phyloP scores from a whole-genome alignment of 1,140 invertebrate species.

The Odontomachus brunneus region DNA sequence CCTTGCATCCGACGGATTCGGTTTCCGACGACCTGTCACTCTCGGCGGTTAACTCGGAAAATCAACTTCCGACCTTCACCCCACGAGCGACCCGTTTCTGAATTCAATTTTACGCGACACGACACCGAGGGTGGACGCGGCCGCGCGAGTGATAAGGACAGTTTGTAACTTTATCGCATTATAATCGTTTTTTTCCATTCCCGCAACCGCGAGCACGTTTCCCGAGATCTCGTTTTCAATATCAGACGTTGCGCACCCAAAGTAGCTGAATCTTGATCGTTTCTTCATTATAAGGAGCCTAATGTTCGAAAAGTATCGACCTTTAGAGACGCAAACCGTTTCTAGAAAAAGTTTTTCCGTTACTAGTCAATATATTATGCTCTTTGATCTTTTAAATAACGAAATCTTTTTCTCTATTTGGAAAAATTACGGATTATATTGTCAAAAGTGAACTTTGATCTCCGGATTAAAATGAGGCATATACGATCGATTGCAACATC shows the following conservation, averaged over 20 bases:
- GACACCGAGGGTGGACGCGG: conserved; percentile 25
- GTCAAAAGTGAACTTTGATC: neutral
- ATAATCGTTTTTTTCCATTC: conserved; percentile 45
- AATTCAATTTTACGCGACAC: conserved; percentile 66
- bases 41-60: conserved; percentile 67
- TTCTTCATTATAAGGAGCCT: neutral
- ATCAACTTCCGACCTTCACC: conserved; percentile 69
- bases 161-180: conserved; percentile 50
- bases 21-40: conserved; percentile 66
- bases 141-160: conserved; percentile 1
- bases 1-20: conserved; percentile 49
- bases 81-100: conserved; percentile 43
- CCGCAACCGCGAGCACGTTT: neutral
- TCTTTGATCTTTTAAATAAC: too few relatives aligned
- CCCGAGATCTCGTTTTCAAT: neutral
- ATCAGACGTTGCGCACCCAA: neutral
- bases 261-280: neutral
- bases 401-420: too few relatives aligned
- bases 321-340: too few relatives aligned
- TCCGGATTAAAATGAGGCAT: neutral
- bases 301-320: neutral
- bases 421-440: too few relatives aligned
- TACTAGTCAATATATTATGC: too few relatives aligned
- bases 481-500: neutral
- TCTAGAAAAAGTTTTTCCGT: too few relatives aligned